A percentile compares a stretch with the other conserved stretches of the same genome.
Evolutionary conservation across 1,140 invertebrate species (phyloP).

Genomic region (Drosophila pseudoananassae): DNA sequence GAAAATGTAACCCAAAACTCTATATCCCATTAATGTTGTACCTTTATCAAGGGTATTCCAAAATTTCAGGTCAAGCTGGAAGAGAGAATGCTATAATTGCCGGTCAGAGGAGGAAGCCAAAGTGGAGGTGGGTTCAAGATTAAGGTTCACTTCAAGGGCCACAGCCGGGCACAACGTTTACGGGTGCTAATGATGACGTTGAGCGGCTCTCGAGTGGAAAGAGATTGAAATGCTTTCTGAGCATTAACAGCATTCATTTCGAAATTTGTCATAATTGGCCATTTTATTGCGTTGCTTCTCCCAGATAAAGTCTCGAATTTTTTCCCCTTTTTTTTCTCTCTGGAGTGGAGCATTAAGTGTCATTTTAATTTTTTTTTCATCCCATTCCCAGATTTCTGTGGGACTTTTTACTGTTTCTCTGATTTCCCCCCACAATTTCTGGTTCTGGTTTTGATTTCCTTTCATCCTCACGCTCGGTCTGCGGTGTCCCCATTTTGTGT

Average conservation of each 20-base stretch:
- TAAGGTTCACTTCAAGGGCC: not conserved
- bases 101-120: constrained; percentile 14
- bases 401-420: constrained; percentile 2
- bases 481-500: constrained; percentile 44
- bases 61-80: constrained; percentile 22
- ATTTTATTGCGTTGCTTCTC: constrained; percentile 52
- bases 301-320: constrained; percentile 10
- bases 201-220: constrained; percentile 50
- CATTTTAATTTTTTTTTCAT: constrained; percentile 33
- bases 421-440: constrained; percentile 31
- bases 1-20: not conserved
- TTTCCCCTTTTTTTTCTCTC: not conserved
- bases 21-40: not conserved
- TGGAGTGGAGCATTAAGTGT: constrained; percentile 41
- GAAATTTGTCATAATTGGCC: constrained; percentile 80
- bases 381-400: constrained; percentile 54
- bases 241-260: constrained; percentile 60
- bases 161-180: constrained; percentile 27
- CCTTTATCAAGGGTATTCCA: constrained; percentile 14
- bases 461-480: constrained; percentile 36
- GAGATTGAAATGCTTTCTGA: constrained; percentile 24
- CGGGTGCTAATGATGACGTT: constrained; percentile 74
- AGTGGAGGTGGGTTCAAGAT: not conserved
- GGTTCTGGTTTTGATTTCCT: constrained; percentile 52
- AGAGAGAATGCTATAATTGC: constrained; percentile 28